Evolutionary conservation across 1,140 invertebrate species (phyloP).

Genomic region (Drosophila ambigua): DNA sequence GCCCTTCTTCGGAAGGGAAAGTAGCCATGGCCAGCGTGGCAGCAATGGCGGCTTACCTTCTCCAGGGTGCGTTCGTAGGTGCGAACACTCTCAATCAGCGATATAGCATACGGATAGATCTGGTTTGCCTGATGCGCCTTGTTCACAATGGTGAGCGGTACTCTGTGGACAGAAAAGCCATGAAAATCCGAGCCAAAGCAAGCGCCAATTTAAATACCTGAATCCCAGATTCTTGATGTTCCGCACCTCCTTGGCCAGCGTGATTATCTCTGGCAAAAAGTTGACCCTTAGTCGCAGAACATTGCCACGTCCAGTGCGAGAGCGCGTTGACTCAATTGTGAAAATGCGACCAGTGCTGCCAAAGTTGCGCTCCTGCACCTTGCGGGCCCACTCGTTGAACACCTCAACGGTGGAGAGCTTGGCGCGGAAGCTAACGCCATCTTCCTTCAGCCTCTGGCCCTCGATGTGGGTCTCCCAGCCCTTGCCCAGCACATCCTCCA

Average conservation of each 20-base stretch:
- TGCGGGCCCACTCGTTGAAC: conserved; percentile 98
- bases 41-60: conserved; percentile 90
- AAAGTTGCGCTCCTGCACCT: conserved; percentile 97
- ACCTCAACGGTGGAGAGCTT: conserved; percentile 98
- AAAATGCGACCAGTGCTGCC: conserved; percentile 97
- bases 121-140: conserved; percentile 99
- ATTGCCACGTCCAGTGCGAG: conserved; percentile 93
- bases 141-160: conserved; percentile 98
- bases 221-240: conserved; percentile 99
- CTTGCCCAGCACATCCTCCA: conserved; percentile 99
- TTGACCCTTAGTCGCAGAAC: conserved; percentile 97
- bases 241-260: conserved; percentile 98
- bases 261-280: conserved; percentile 99
- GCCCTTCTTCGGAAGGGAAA: neutral
- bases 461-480: conserved; percentile 99
- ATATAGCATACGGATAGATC: conserved; percentile 99
- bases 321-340: conserved; percentile 93
- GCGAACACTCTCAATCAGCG: conserved; percentile 98
- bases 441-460: conserved; percentile 98
- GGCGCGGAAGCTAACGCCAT: conserved; percentile 98
- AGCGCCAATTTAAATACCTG: conserved; percentile 80
- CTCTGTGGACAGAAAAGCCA: conserved; percentile 84
- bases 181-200: neutral
- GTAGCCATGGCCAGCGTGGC: neutral
- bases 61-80: conserved; percentile 98